phyloP scores from a whole-genome alignment of 2,113 vertebrate genomes.

The Pleuronectes platessa region DNA sequence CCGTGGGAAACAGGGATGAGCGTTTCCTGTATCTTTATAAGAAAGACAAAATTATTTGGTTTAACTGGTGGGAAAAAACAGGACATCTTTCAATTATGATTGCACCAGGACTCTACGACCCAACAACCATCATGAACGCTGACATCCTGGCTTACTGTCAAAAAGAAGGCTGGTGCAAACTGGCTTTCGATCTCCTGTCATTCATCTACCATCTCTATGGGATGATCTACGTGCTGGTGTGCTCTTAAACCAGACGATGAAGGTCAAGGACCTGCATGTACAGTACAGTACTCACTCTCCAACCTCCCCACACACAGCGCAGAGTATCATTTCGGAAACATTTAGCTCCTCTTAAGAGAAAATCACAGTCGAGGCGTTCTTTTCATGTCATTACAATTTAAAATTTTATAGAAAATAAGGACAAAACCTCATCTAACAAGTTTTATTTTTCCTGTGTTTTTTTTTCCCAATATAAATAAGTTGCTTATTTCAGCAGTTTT shows the following conservation, averaged over 20 bases:
- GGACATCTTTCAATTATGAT: not conserved
- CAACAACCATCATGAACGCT: no score
- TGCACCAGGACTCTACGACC: no score
- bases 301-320: not conserved
- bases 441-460: not conserved
- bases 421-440: conserved; percentile 52
- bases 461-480: not conserved
- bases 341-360: conserved; percentile 58
- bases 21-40: not conserved
- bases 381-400: conserved; percentile 44
- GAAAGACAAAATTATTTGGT: no score
- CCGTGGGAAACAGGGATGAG: not conserved
- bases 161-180: no score
- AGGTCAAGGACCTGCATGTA: conserved; percentile 54
- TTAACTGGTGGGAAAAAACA: no score
- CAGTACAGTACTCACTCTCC: conserved; percentile 67
- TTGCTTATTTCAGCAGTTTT: not conserved
- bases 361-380: conserved; percentile 49
- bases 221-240: conserved; percentile 99
- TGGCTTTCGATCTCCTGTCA: no score
- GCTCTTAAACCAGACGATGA: conserved; percentile 86
- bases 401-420: conserved; percentile 49
- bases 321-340: conserved; percentile 16
- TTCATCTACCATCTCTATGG: conserved; percentile 41
- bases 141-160: no score